A percentile compares a stretch with the other conserved stretches of the same genome.
Conservation (phyloP, 2,888 invertebrate genomes). For the Barypeithes pellucidus region DNA sequence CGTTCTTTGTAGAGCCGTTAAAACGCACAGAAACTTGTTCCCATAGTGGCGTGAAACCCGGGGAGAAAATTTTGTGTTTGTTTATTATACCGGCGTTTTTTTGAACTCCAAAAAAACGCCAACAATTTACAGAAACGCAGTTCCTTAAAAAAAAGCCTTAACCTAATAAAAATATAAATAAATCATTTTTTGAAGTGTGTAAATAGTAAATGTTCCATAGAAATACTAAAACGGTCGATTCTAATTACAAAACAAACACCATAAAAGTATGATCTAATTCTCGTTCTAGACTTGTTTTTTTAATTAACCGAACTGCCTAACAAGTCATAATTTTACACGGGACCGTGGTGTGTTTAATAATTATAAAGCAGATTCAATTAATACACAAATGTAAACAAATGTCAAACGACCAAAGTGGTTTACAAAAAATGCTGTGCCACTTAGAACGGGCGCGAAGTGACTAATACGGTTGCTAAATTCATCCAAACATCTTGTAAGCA, state of each 20-base stretch:
- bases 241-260: conserved; percentile 14
- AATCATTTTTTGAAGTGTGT: conserved; percentile 14
- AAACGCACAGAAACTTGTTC: no score
- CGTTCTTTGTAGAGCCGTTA: no score
- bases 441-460: conserved; percentile 52
- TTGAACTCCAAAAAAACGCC: no score
- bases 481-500: conserved; percentile 48
- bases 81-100: no score
- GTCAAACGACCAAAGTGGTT: conserved; percentile 49
- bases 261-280: conserved; percentile 12
- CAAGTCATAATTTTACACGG: conserved; percentile 7
- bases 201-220: conserved; percentile 4
- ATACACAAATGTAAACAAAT: conserved; percentile 42
- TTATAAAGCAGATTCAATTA: conserved; percentile 30
- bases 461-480: conserved; percentile 53
- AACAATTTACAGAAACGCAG: not conserved
- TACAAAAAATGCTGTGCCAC: conserved; percentile 49
- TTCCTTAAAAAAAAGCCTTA: not conserved
- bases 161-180: not conserved
- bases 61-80: no score
- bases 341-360: conserved; percentile 16
- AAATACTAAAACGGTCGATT: conserved; percentile 10
- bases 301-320: conserved; percentile 11
- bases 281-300: conserved; percentile 16
- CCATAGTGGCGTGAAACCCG: no score